A percentile compares a stretch with the other conserved stretches of the same genome.
Evolutionary conservation across 1,140 invertebrate genomes (phyloP).

Genomic region (Contarinia nasturtii): DNA sequence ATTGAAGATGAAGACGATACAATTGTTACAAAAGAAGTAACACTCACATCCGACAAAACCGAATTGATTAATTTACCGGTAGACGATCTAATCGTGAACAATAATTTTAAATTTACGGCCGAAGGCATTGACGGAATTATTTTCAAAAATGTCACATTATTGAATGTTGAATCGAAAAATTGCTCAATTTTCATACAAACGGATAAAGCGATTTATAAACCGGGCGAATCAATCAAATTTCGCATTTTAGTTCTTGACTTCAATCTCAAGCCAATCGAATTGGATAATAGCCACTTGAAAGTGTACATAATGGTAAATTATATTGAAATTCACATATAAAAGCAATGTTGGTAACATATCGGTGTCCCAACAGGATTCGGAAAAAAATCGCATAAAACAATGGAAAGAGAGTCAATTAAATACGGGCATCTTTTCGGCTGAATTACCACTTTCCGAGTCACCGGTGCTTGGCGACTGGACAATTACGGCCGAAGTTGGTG

Average conservation of each 20-base stretch:
- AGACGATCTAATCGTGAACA: conserved; percentile 55
- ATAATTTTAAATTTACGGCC: conserved; percentile 52
- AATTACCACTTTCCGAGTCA: conserved; percentile 54
- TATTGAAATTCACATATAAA: too few relatives aligned
- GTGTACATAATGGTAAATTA: too few relatives aligned
- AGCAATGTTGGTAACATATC: too few relatives aligned
- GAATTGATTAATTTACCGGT: conserved; percentile 44
- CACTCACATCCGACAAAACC: conserved; percentile 46
- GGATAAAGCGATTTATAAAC: conserved; percentile 86
- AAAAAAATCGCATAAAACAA: conserved; percentile 51
- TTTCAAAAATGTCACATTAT: conserved; percentile 52
- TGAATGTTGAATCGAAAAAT: conserved; percentile 68
- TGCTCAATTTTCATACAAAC: conserved; percentile 87
- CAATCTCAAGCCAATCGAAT: conserved; percentile 36
- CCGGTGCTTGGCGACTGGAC: conserved; percentile 75
- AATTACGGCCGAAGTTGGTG: conserved; percentile 36
- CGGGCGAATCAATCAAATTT: conserved; percentile 66
- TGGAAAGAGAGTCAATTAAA: conserved; percentile 46
- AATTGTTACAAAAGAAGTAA: conserved; percentile 42
- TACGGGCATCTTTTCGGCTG: conserved; percentile 51
- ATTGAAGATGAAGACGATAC: conserved; percentile 46
- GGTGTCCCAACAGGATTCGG: not conserved
- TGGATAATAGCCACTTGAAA: conserved; percentile 22
- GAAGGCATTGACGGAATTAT: conserved; percentile 50
- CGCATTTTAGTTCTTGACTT: conserved; percentile 64